Conservation (phyloP, 2,888 invertebrate genomes). For the Hedychridium roseum region DNA sequence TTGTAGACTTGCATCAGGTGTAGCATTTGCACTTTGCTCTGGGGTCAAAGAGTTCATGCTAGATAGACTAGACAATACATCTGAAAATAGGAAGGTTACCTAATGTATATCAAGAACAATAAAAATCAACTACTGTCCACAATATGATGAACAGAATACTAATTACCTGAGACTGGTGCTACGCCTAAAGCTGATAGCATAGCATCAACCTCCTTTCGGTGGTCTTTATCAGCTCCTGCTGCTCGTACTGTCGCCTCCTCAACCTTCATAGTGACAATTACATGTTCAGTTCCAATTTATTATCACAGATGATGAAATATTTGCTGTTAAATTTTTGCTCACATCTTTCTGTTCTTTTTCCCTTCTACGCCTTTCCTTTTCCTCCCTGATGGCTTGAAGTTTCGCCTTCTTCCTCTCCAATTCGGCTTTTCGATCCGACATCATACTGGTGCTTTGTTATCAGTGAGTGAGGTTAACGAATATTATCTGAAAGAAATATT, state of each 20-base stretch:
- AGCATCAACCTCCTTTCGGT: constrained; percentile 80
- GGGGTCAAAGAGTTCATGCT: constrained; percentile 83
- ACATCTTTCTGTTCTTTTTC: constrained; percentile 91
- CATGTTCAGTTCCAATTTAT: not conserved
- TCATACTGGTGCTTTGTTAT: constrained; percentile 55
- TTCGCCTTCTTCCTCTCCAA: constrained; percentile 91
- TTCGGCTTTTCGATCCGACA: constrained; percentile 93
- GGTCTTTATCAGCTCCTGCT: constrained; percentile 64
- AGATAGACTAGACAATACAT: constrained; percentile 83
- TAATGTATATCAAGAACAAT: not conserved
- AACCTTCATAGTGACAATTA: constrained; percentile 47
- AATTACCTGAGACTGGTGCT: constrained; percentile 77
- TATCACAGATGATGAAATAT: too few species aligned
- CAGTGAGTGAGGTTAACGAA: constrained; percentile 9
- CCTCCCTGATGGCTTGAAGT: constrained; percentile 87
- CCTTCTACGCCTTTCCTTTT: constrained; percentile 83
- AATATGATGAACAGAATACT: not conserved
- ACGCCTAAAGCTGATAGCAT: constrained; percentile 87
- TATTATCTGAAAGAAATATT: constrained; percentile 1
- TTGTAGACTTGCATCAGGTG: constrained; percentile 83
- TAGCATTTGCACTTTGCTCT: constrained; percentile 79
- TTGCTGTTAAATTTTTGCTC: constrained; percentile 64
- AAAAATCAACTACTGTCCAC: constrained; percentile 1
- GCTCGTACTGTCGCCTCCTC: constrained; percentile 65
- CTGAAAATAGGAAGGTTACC: constrained; percentile 53